Evolutionary conservation across 92 coral and sea anemone species (phyloP).

Genomic region (Blastomussa wellsi): DNA sequence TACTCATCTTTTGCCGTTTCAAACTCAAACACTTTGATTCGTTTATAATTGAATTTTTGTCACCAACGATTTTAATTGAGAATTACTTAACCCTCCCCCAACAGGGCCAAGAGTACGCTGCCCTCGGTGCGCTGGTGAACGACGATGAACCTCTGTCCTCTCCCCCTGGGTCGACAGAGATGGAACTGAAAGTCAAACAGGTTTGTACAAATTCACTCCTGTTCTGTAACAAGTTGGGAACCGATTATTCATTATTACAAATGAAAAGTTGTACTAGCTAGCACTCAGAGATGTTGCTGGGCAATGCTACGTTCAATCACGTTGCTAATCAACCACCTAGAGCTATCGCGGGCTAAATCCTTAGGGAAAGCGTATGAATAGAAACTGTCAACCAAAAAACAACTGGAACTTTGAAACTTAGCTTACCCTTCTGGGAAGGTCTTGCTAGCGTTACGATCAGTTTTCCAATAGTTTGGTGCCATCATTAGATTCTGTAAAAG

Average conservation of each 20-base stretch:
- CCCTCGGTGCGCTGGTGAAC: conserved; percentile 84
- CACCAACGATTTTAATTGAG: background rate
- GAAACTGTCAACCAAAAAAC: background rate
- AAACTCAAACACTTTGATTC: background rate
- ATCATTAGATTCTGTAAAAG: background rate
- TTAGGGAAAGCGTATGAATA: background rate
- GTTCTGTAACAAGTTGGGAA: background rate
- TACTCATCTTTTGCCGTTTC: background rate
- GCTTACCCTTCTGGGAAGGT: too few relatives aligned
- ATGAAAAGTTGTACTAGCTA: background rate
- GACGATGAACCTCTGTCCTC: conserved; percentile 97
- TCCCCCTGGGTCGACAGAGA: conserved; percentile 95
- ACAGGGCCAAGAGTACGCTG: conserved; percentile 94
- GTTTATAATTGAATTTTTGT: background rate
- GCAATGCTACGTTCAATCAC: background rate
- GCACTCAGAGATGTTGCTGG: background rate
- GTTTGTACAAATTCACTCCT: conserved; percentile 36
- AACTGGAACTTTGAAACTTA: background rate
- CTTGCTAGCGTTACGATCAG: background rate
- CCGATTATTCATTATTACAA: too few relatives aligned
- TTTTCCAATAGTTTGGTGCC: background rate
- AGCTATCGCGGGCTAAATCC: background rate
- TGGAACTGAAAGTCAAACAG: conserved; percentile 98
- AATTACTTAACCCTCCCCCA: background rate
- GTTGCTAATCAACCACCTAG: background rate